Evolutionary conservation across 2,113 vertebrate species (phyloP), one percentile per base, ranked within the genome.

Genomic region (Litocranius walleri): DNA sequence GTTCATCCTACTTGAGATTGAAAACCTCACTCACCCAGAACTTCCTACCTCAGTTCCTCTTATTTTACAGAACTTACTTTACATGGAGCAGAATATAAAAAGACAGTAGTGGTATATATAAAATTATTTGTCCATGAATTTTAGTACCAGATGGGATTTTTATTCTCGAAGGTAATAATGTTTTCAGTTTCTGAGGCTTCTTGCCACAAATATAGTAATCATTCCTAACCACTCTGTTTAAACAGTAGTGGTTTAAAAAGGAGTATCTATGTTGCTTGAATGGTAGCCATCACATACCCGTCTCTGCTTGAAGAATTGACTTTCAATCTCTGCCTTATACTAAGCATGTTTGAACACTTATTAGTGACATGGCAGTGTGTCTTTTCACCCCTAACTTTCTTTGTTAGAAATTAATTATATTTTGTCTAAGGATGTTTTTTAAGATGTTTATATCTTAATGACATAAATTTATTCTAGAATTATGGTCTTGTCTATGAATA

Each of bases 371-470:
- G 64, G 12, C 33, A 80, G 59, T 64, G 25, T 50, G 25, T 8
- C 45, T 92, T 56, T 27, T 88, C 12, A 78, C 9, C 61, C 17
- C 14, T 48, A 93, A 21, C 14, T 89, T 89, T 23, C 50, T 91
- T 90, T 84, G 78, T 61, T 81, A 48, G 52, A 97, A 96, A 91
- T 82, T 86, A 86, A 94, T 71, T 81, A 7, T 40, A 30, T 57
- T 94, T 94, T 94, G 64, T 45, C 36, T 94, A 33, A 71, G 1
- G 43, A 25, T 77, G n/a, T 57, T 91, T 94, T 94, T 88, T 61
- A 92, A 62, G 27, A 61, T 82, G 21, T 93, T 61, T 81, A 19
- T 40, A 19, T 80, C 90, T 96, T 84, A 84, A 77, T 95, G 57
- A 57, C 59, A 54, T 77, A 57, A 30, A 61, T 74, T 86, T 93